Base-by-base conservation (phyloP, 2,113 vertebrate genomes). In the Phalacrocorax pelagicus region DNA sequence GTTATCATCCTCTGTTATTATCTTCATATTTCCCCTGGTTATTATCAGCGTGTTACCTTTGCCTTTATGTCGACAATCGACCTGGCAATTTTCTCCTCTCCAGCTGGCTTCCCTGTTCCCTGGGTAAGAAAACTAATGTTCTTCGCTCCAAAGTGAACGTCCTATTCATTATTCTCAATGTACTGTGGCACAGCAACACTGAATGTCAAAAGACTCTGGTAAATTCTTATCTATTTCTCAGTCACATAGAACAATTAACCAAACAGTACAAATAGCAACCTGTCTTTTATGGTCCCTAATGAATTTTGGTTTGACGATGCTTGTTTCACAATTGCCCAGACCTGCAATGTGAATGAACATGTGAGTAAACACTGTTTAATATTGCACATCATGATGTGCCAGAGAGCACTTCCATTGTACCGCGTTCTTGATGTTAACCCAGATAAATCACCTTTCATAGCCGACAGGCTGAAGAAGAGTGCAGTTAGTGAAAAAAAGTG, bases 61-160 rank as follows among this genome's bases (percentile, higher is more conserved):
- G 86, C 78, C 86, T 94, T 92, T 92, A 89, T 80, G 83, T 65
- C 1, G 67, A 85, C 81, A 92, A 78, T 81, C 86, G 85, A 92
- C 92, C 84, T 89, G 66, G 84, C 83, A 97, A 94, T 97, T 97
- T 97, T 97, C 81, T 94, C 66, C 73, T 92, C 84, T 96, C 94
- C 92, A 91, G 91, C 86, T 97, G 95, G 38, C 54, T 96, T 77
- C 66, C 5, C 16, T 70, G 40, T 89, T 94, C 91, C 54, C 58
- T 77, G 42, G 29, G 57, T 87, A 94, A 87, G 86, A 82, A 97
- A 95, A 94, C 73, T 75, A 82, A 95, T 94, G 96, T 89, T 94
- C 91, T 91, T 82, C 6, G 1, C 73, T 85, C 73, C 49, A 73
- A 70, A 94, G 73, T 81, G 62, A 72, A 69, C 77, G 86, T 94